A percentile compares a stretch with the other conserved stretches of the same genome.
These are phyloP conservation scores for Mirza zaza DNA, from an alignment of 2,113 vertebrate species.

Conservation along the genomic window DNA sequence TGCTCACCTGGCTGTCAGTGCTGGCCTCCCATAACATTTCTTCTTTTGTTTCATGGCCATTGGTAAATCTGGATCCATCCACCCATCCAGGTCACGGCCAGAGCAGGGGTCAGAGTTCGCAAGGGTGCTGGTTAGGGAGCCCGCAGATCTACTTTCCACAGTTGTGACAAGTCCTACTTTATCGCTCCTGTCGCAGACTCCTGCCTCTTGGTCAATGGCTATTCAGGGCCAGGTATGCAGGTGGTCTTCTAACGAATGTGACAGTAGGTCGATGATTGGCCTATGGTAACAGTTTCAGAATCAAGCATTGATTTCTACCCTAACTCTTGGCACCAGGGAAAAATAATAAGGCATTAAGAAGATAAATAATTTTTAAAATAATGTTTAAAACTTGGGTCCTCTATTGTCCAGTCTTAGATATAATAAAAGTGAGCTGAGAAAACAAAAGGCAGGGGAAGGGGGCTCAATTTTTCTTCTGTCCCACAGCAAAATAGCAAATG, in stretches of 20 bases:
- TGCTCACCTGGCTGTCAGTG: background rate
- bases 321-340: background rate
- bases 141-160: background rate
- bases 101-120: background rate
- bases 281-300: background rate
- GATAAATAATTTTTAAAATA: background rate
- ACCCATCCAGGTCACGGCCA: background rate
- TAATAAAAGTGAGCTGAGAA: background rate
- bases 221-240: background rate
- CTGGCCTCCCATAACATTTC: background rate
- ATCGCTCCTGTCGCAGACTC: background rate
- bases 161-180: background rate
- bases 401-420: background rate
- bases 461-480: background rate
- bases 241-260: background rate
- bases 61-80: background rate
- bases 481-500: background rate
- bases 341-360: conserved; percentile 26
- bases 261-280: background rate
- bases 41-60: background rate
- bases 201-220: background rate
- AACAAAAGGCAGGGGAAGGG: accelerated
- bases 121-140: background rate
- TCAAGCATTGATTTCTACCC: conserved; percentile 12
- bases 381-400: background rate